These are phyloP conservation scores for Pectinophora gossypiella DNA, from an alignment of 1,140 invertebrate genomes.

Conservation along the genomic window DNA sequence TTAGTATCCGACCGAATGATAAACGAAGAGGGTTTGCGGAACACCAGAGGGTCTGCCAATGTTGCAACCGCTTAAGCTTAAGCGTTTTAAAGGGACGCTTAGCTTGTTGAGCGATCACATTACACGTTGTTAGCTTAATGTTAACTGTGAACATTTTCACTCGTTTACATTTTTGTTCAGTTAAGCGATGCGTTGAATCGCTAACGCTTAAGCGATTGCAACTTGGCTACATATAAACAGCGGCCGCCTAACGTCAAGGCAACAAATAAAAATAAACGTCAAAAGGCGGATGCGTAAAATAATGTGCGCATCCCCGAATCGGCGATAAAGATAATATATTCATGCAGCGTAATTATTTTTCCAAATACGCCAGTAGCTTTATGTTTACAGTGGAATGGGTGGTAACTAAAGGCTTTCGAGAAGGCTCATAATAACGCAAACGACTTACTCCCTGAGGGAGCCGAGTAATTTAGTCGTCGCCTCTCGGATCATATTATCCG, in stretches of 20 bases:
- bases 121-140: too few species aligned
- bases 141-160: too few species aligned
- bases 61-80: too few species aligned
- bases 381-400: not conserved
- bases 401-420: conserved; percentile 16
- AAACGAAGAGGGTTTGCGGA: too few species aligned
- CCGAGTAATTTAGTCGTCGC: conserved; percentile 41
- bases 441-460: conserved; percentile 25
- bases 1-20: too few species aligned
- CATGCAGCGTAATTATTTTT: not conserved
- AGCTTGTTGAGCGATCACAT: too few species aligned
- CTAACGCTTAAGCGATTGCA: too few species aligned
- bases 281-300: not conserved
- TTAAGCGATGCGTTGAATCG: too few species aligned
- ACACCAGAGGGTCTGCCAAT: too few species aligned
- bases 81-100: too few species aligned
- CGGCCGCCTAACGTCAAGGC: not conserved
- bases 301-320: not conserved
- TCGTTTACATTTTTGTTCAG: too few species aligned
- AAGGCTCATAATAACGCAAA: conserved; percentile 32
- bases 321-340: conserved; percentile 1
- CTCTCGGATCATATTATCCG: conserved; percentile 47
- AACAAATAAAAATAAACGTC: conserved; percentile 3
- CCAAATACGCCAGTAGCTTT: not conserved
- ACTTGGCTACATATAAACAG: too few species aligned